phyloP scores from a whole-genome alignment of 92 coral and sea anemone genomes.

The Anthopleura xanthogrammica region DNA sequence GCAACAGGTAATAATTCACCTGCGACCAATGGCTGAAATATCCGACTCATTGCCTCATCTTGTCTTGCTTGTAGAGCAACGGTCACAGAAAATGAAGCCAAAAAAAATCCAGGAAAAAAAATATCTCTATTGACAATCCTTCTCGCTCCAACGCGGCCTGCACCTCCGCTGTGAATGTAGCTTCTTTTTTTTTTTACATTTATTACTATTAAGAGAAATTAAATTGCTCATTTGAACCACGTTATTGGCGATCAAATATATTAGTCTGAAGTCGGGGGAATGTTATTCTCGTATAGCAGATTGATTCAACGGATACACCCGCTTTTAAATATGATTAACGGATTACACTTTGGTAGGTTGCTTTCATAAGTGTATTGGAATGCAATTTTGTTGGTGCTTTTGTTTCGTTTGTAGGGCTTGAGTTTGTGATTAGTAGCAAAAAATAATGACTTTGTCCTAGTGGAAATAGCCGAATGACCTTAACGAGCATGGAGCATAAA shows the following conservation, averaged over 20 bases:
- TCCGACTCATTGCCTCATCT: neutral
- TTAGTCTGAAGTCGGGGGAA: neutral
- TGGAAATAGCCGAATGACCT: constrained; percentile 32
- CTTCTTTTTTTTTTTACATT: neutral
- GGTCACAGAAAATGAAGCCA: neutral
- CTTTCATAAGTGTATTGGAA: neutral
- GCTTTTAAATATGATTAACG: neutral
- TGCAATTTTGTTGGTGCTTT: neutral
- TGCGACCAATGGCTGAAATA: neutral
- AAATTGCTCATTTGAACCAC: neutral
- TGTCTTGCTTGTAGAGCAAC: neutral
- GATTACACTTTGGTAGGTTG: neutral
- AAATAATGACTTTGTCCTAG: neutral
- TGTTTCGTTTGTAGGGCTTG: neutral
- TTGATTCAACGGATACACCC: neutral
- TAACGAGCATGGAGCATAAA: constrained; percentile 37
- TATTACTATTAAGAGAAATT: neutral
- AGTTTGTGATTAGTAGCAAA: neutral
- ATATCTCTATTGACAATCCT: neutral
- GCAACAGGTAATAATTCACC: constrained; percentile 26
- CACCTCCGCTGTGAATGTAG: neutral
- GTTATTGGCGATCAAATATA: neutral
- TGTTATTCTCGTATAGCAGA: neutral
- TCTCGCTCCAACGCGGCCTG: neutral
- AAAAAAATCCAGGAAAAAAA: neutral